phyloP scores from a whole-genome alignment of 2,888 invertebrate species.

The Stictocephala bisonia region DNA sequence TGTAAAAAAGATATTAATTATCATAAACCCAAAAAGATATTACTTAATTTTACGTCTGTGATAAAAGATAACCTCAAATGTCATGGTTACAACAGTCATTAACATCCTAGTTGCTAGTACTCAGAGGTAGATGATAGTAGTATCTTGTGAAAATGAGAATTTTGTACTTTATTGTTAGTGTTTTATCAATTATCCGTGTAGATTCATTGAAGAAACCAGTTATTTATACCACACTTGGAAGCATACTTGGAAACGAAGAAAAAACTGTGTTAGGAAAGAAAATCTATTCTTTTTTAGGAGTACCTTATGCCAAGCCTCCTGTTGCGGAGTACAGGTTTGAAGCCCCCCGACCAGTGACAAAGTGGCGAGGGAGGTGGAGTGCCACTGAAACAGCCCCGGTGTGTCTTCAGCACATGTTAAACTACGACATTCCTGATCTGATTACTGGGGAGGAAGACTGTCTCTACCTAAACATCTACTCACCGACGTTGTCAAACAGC shows the following conservation, averaged over 20 bases:
- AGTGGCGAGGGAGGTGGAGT: not conserved
- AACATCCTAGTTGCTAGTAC: no score
- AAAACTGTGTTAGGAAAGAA: slow-evolving; percentile 3
- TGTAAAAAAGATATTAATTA: no score
- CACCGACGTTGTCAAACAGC: not conserved
- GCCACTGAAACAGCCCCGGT: not conserved
- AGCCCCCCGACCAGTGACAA: not conserved
- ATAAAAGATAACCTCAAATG: no score
- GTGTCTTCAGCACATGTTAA: slow-evolving; percentile 25
- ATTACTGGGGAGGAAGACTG: slow-evolving; percentile 40
- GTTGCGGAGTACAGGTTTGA: slow-evolving; percentile 11
- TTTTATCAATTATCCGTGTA: no score
- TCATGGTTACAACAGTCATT: no score
- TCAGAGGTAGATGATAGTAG: no score
- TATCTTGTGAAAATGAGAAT: no score
- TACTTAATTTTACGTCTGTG: no score
- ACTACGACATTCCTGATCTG: slow-evolving; percentile 25
- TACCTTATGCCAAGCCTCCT: slow-evolving; percentile 25
- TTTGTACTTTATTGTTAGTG: no score
- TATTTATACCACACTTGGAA: no score
- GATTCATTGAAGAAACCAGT: no score
- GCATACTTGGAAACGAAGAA: slow-evolving; percentile 27
- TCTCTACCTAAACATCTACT: slow-evolving; percentile 37
- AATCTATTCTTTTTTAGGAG: slow-evolving; percentile 14
- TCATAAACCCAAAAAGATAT: no score